Percentiles rank a stretch among this genome's conserved stretches.
Evolutionary conservation across 2,113 vertebrate species (phyloP).

Genomic region (Halcyon malimbica): DNA sequence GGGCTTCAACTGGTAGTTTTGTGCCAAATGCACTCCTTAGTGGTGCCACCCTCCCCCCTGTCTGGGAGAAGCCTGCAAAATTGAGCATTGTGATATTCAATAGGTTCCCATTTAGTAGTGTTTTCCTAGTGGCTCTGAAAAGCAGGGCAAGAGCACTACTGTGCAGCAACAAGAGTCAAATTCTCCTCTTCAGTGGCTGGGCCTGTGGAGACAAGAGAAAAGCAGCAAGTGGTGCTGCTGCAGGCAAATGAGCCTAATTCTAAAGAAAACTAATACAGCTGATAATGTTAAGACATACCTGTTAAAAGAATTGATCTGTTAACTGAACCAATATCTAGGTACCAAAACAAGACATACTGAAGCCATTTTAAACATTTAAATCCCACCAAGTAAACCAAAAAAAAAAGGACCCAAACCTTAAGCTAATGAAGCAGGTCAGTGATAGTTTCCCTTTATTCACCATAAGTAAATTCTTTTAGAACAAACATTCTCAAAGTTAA

Average conservation of each 20-base stretch:
- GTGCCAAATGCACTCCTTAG: slow-evolving; percentile 33
- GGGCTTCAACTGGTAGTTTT: slow-evolving; percentile 32
- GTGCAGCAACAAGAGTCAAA: slow-evolving; percentile 72
- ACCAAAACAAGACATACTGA: slow-evolving; percentile 65
- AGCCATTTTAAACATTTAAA: slow-evolving; percentile 52
- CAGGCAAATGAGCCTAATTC: slow-evolving; percentile 71
- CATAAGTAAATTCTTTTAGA: not conserved
- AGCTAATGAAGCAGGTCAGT: not conserved
- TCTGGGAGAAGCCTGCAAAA: slow-evolving; percentile 49
- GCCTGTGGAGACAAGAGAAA: slow-evolving; percentile 75
- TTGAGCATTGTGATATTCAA: slow-evolving; percentile 59
- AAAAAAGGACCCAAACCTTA: not conserved
- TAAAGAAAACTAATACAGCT: slow-evolving; percentile 68
- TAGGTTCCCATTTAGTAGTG: slow-evolving; percentile 58
- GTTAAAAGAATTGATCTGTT: slow-evolving; percentile 71
- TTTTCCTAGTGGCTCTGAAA: slow-evolving; percentile 71
- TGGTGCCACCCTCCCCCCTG: slow-evolving; percentile 42
- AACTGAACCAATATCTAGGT: slow-evolving; percentile 67
- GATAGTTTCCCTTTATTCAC: not conserved
- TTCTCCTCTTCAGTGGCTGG: slow-evolving; percentile 74
- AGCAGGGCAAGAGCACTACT: slow-evolving; percentile 72
- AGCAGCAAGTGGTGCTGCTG: slow-evolving; percentile 75
- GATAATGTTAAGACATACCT: slow-evolving; percentile 70
- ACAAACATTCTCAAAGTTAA: not conserved
- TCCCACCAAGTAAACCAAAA: slow-evolving; percentile 33